Base-by-base conservation (phyloP, 2,797 vertebrate species). In the Rhinella marina region DNA sequence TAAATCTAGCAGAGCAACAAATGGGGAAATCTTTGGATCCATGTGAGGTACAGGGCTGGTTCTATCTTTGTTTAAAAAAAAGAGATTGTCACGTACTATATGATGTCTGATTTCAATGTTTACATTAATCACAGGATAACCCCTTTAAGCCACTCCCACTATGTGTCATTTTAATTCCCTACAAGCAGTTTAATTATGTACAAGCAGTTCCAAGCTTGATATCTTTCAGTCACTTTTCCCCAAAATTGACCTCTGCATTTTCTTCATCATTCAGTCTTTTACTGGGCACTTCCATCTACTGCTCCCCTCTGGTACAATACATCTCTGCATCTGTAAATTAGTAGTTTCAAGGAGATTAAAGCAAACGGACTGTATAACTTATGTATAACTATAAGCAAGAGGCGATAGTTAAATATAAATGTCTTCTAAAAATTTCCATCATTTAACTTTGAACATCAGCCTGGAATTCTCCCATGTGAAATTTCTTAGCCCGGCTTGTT, bases 391-490 rank as follows among this genome's bases (percentile, higher is more conserved):
- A 90, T 86, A 90, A 91, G 90, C 90, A 82, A 78, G 90, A 91
- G 88, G 92, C 91, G 93, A 93, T 93, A 92, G 92, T 91, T 91
- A 92, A 90, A 59, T 57, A 91, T 91, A 89, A 90, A 92, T 91
- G 90, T 93, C 92, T 91, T 92, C 91, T 91, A 90, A 93, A 92
- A 91, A 92, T 92, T 92, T 93, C 92, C 92, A 93, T 93, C 91
- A 90, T 92, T 92, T 92, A 91, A 93, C 88, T 89, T 90, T 79
- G 91, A 93, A 82, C 86, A 50, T 85, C 86, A 91, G 91, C 91
- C 91, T 91, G 77, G 92, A 90, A 91, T 90, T 92, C 91, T 91
- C 91, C 92, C 91, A 91, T 86, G 91, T 92, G 92, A 92, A 92
- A 92, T 92, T 85, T 90, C 0, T 0, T 86, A 90, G 89, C 0